Percentiles rank a stretch among this genome's conserved stretches.
phyloP scores from a whole-genome alignment of 2,888 invertebrate genomes.

The Luperina testacea region DNA sequence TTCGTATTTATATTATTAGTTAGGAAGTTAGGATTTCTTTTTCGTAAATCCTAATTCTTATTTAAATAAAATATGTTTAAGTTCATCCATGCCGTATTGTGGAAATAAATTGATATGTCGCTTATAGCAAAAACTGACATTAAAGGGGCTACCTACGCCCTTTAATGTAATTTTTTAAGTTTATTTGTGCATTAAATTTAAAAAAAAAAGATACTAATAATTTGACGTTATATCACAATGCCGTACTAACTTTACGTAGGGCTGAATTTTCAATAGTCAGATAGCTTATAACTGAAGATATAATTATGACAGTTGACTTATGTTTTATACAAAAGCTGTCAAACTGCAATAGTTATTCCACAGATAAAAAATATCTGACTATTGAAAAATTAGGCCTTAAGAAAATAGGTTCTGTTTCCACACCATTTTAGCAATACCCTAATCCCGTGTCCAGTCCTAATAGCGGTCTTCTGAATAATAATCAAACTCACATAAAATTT shows the following conservation, averaged over 20 bases:
- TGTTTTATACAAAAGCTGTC: too few relatives aligned
- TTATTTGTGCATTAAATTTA: not conserved
- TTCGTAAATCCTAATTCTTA: not conserved
- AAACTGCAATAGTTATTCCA: too few relatives aligned
- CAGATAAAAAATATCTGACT: too few relatives aligned
- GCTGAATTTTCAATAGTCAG: too few relatives aligned
- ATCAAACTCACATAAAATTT: conserved; percentile 90
- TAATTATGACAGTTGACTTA: too few relatives aligned
- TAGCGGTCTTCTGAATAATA: conserved; percentile 90
- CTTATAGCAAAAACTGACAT: not conserved
- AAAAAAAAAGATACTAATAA: too few relatives aligned
- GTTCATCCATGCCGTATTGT: not conserved
- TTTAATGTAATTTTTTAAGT: too few relatives aligned
- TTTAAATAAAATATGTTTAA: not conserved
- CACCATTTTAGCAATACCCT: conserved; percentile 64
- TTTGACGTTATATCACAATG: too few relatives aligned
- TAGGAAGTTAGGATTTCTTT: not conserved
- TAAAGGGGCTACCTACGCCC: too few relatives aligned
- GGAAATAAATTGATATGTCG: not conserved
- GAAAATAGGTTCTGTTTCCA: conserved; percentile 69
- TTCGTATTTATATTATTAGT: too few relatives aligned
- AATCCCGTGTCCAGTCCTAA: conserved; percentile 87
- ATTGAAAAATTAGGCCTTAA: too few relatives aligned
- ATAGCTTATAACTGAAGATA: too few relatives aligned
- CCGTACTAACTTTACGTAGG: not conserved